These are phyloP conservation scores for Drosophila sp. DNA, from an alignment of 1,140 invertebrate genomes.

Conservation along the genomic window DNA sequence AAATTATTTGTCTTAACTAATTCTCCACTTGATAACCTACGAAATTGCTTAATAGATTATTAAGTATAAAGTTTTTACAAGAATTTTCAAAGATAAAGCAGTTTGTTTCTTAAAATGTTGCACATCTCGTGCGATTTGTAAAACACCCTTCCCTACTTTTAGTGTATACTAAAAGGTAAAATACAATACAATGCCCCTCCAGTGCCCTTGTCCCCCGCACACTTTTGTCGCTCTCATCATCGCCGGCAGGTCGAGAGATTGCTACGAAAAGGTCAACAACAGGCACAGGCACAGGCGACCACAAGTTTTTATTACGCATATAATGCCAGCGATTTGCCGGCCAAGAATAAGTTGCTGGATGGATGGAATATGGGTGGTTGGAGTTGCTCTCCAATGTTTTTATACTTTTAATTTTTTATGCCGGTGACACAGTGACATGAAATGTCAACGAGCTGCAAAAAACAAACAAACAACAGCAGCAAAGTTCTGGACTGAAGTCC, in stretches of 20 bases:
- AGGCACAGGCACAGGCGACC: conserved; percentile 47
- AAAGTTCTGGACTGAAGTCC: conserved; percentile 42
- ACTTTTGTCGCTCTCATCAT: conserved; percentile 40
- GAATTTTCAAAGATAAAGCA: too few species aligned
- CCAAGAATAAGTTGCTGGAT: conserved; percentile 18
- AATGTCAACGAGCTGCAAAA: conserved; percentile 79
- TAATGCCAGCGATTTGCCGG: conserved; percentile 71
- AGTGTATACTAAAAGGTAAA: too few species aligned
- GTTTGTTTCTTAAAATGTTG: too few species aligned
- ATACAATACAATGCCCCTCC: conserved; percentile 57
- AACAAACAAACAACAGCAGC: conserved; percentile 57
- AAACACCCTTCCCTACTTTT: too few species aligned
- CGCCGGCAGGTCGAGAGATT: conserved; percentile 25
- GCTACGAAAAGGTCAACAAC: conserved; percentile 64
- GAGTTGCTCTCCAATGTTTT: conserved; percentile 64
- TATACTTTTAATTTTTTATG: conserved; percentile 80
- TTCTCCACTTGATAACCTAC: too few species aligned
- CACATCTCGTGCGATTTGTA: too few species aligned
- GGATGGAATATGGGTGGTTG: background rate
- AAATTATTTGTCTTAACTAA: too few species aligned
- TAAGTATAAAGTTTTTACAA: too few species aligned
- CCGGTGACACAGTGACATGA: conserved; percentile 77
- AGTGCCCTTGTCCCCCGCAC: background rate
- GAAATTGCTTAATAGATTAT: too few species aligned
- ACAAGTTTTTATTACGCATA: conserved; percentile 80